Evolutionary conservation across 2,888 invertebrate species (phyloP).

Genomic region (Brachyptera putata): DNA sequence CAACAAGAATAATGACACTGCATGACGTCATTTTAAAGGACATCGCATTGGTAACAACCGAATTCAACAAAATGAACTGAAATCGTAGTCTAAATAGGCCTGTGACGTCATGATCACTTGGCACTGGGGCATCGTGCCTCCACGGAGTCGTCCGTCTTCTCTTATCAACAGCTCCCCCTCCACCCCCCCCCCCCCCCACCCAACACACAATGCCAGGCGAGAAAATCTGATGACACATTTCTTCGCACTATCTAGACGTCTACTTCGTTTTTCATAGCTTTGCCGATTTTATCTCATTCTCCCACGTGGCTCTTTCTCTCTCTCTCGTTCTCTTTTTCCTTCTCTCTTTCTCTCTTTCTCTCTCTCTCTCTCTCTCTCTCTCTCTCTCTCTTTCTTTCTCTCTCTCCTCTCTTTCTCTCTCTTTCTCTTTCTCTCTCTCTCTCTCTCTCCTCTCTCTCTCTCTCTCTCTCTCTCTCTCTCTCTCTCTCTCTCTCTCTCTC

Average conservation of each 20-base stretch:
- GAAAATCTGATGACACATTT: constrained; percentile 12
- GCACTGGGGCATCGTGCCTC: background rate
- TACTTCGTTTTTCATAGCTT: constrained; percentile 20
- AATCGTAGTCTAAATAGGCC: too few species aligned
- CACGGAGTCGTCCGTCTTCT: constrained; percentile 10
- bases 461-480: background rate
- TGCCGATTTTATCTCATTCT: constrained; percentile 3
- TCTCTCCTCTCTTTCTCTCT: background rate
- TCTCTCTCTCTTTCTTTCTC: too few species aligned
- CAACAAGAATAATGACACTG: too few species aligned
- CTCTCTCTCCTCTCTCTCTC: background rate
- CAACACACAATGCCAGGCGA: constrained; percentile 9
- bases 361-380: too few species aligned
- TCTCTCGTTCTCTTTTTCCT: background rate
- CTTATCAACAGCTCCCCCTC: constrained; percentile 5
- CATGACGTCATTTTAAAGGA: too few species aligned
- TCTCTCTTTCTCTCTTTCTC: background rate
- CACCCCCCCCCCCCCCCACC: background rate
- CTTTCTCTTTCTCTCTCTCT: background rate
- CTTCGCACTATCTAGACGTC: constrained; percentile 3
- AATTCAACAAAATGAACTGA: too few species aligned
- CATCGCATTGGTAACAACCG: too few species aligned
- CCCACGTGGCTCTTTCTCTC: background rate
- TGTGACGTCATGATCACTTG: background rate
- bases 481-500: background rate